These are phyloP conservation scores for Linnaemya tessellans DNA, from an alignment of 2,888 invertebrate species.

Conservation along the genomic window DNA sequence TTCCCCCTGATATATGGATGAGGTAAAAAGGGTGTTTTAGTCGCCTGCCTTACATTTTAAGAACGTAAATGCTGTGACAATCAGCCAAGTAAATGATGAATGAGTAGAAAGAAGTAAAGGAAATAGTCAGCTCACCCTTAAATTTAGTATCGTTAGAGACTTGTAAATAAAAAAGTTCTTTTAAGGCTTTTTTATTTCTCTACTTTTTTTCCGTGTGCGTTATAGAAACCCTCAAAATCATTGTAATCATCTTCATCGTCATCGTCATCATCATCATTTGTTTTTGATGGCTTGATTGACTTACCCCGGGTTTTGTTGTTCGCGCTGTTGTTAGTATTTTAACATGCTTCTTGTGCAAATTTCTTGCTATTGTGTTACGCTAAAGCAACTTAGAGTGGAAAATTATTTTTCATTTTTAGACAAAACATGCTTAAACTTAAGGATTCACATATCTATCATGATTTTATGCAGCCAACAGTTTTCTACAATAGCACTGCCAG, in stretches of 20 bases:
- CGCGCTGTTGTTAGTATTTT: slow-evolving; percentile 8
- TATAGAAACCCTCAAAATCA: slow-evolving; percentile 41
- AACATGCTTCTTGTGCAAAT: neutral
- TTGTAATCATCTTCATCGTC: slow-evolving; percentile 39
- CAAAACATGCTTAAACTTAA: neutral
- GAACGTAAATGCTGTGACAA: slow-evolving; percentile 61
- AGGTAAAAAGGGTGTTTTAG: neutral
- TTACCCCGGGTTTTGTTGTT: slow-evolving; percentile 57
- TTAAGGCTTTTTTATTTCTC: neutral
- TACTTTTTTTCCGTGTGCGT: slow-evolving; percentile 30
- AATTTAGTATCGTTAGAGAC: neutral
- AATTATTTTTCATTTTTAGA: neutral
- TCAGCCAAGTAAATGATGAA: neutral
- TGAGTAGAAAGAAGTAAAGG: slow-evolving; percentile 23
- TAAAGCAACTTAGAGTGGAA: neutral
- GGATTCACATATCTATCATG: neutral
- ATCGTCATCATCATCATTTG: slow-evolving; percentile 69
- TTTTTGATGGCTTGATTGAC: slow-evolving; percentile 74
- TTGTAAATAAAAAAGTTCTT: neutral
- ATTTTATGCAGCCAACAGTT: no score
- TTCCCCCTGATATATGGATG: neutral
- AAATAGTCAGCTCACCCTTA: slow-evolving; percentile 51
- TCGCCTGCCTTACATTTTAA: slow-evolving; percentile 28
- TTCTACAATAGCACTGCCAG: no score
- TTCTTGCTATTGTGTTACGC: slow-evolving; percentile 6